phyloP scores from a whole-genome alignment of 2,888 invertebrate species.

The Galeruca laticollis region DNA sequence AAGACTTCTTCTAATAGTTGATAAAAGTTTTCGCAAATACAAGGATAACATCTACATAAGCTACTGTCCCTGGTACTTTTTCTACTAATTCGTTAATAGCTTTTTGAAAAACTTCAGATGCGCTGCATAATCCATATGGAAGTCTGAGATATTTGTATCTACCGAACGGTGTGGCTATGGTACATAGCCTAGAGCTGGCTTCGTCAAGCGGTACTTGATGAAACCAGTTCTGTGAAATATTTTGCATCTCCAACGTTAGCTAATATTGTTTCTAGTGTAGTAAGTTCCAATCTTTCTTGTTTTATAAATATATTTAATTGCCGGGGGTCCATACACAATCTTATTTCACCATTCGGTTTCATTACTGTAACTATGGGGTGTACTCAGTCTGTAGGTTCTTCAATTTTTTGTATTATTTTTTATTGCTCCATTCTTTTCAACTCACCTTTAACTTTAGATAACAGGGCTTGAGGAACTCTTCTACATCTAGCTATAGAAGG shows the following conservation, averaged over 20 bases:
- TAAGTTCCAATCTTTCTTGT: background rate
- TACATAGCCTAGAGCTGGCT: too few relatives aligned
- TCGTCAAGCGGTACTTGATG: too few relatives aligned
- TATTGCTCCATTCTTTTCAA: background rate
- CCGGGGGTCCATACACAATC: background rate
- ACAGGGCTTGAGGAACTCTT: too few relatives aligned
- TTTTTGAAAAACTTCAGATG: conserved; percentile 4
- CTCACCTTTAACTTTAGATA: background rate
- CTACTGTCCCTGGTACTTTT: conserved; percentile 16
- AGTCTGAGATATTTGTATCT: too few relatives aligned
- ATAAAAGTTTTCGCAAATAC: conserved; percentile 13
- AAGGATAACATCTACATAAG: conserved; percentile 14
- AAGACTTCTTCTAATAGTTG: too few relatives aligned
- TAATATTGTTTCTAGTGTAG: background rate
- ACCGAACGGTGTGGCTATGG: too few relatives aligned
- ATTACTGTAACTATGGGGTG: too few relatives aligned
- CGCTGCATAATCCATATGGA: conserved; percentile 4
- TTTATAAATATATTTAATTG: background rate
- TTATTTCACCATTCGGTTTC: too few relatives aligned
- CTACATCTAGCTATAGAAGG: background rate
- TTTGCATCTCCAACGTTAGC: background rate
- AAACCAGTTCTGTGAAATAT: too few relatives aligned
- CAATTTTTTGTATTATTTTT: background rate
- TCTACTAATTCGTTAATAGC: conserved; percentile 13
- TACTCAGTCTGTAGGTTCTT: too few relatives aligned